Percentiles rank a stretch among this genome's conserved stretches.
These are phyloP conservation scores for Conchocele bisecta DNA, from an alignment of 2,888 invertebrate species.

Conservation along the genomic window DNA sequence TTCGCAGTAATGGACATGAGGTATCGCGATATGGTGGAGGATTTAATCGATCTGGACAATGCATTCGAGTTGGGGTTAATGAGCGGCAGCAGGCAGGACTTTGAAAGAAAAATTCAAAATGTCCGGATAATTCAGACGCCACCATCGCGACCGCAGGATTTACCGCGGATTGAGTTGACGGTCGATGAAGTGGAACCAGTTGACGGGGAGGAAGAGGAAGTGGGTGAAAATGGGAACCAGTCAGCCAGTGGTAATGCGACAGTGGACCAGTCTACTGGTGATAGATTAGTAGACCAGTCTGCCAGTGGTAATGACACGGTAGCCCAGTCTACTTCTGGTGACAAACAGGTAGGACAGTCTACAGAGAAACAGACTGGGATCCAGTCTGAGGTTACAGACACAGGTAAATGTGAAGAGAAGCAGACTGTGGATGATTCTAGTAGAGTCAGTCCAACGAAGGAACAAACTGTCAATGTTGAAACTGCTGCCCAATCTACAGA, in stretches of 20 bases:
- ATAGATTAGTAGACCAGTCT: background rate
- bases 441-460: no score
- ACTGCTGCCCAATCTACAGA: no score
- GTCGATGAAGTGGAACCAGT: slow-evolving; percentile 15
- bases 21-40: slow-evolving; percentile 67
- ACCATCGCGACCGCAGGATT: slow-evolving; percentile 32
- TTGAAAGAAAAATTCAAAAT: slow-evolving; percentile 48
- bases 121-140: slow-evolving; percentile 49
- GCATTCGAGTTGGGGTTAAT: slow-evolving; percentile 58
- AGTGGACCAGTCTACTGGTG: no score
- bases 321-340: no score
- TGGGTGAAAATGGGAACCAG: no score
- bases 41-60: slow-evolving; percentile 68
- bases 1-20: slow-evolving; percentile 67
- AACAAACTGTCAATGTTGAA: no score
- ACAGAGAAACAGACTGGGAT: no score
- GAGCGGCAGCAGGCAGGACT: slow-evolving; percentile 40
- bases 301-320: background rate
- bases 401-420: no score
- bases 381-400: no score
- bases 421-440: no score
- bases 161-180: slow-evolving; percentile 28
- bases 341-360: no score
- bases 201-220: slow-evolving; percentile 5
- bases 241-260: no score